These are phyloP conservation scores for Ligdia adustata DNA, from an alignment of 2,888 invertebrate genomes.

Conservation along the genomic window DNA sequence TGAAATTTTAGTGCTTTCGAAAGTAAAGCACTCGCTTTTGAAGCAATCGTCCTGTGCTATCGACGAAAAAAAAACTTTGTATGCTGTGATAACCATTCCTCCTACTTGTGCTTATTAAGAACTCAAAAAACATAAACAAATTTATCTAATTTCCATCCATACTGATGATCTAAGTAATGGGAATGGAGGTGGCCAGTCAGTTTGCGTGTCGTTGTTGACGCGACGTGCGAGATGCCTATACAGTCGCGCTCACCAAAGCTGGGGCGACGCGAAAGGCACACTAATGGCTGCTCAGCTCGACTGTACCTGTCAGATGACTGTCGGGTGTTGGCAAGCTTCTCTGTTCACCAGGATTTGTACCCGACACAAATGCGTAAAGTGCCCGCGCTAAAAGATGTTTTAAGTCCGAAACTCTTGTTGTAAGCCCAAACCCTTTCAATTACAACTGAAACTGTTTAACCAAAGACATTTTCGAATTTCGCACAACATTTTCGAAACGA, in stretches of 20 bases:
- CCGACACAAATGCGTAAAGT: slow-evolving; percentile 45
- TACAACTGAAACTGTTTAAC: too few relatives aligned
- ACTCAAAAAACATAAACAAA: too few relatives aligned
- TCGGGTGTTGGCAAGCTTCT: slow-evolving; percentile 57
- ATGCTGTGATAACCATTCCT: too few relatives aligned
- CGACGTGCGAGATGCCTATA: slow-evolving; percentile 1
- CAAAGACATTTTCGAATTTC: too few relatives aligned
- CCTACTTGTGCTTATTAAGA: too few relatives aligned
- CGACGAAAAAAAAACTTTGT: too few relatives aligned
- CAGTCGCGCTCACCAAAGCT: not conserved
- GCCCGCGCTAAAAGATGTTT: slow-evolving; percentile 33
- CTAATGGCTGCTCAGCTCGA: slow-evolving; percentile 65
- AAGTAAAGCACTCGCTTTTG: too few relatives aligned
- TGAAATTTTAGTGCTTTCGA: too few relatives aligned
- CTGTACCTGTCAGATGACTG: slow-evolving; percentile 74
- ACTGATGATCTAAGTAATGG: slow-evolving; percentile 1
- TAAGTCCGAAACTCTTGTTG: slow-evolving; percentile 18
- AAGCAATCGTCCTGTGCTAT: too few relatives aligned
- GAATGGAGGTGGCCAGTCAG: not conserved
- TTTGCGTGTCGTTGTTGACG: slow-evolving; percentile 7
- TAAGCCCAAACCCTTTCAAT: slow-evolving; percentile 18
- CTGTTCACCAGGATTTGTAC: slow-evolving; percentile 47
- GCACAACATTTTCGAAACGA: not conserved
- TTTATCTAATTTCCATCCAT: not conserved
- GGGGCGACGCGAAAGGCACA: slow-evolving; percentile 50